Evolutionary conservation across 2,113 vertebrate species (phyloP).

Genomic region (Callipepla californica): DNA sequence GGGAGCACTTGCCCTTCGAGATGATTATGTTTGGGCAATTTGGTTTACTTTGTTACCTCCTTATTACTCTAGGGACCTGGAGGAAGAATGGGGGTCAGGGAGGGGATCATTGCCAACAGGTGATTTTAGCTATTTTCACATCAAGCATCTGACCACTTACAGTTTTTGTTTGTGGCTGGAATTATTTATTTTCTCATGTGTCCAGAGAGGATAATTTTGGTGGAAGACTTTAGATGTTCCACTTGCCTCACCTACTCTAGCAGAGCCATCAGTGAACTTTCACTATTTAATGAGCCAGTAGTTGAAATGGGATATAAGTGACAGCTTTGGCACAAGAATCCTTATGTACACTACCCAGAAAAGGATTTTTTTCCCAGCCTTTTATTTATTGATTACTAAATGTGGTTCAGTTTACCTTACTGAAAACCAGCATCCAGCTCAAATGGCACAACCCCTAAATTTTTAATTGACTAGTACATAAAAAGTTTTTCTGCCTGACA

Average conservation of each 20-base stretch:
- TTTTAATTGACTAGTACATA: not conserved
- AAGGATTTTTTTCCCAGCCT: not conserved
- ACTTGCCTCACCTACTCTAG: not conserved
- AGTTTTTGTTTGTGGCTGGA: not conserved
- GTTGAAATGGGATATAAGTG: not conserved
- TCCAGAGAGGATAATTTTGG: not conserved
- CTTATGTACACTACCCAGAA: not conserved
- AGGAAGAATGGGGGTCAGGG: not conserved
- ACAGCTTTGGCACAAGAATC: not conserved
- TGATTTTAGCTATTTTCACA: not conserved
- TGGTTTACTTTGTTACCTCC: not conserved
- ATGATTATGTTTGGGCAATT: not conserved
- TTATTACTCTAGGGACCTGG: not conserved
- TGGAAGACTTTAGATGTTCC: not conserved
- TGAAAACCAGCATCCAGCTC: not conserved
- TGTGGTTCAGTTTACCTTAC: not conserved
- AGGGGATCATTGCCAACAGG: not conserved
- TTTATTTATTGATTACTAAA: not conserved
- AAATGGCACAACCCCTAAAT: not conserved
- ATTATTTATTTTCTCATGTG: not conserved
- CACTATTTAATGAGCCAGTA: not conserved
- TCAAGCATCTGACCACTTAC: not conserved
- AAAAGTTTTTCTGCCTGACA: conserved; percentile 45
- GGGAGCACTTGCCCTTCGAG: not conserved
- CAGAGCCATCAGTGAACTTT: conserved; percentile 25